Percentiles rank a stretch among this genome's conserved stretches.
Evolutionary conservation across 1,140 invertebrate species (phyloP).

Genomic region (Subanguina moxae): DNA sequence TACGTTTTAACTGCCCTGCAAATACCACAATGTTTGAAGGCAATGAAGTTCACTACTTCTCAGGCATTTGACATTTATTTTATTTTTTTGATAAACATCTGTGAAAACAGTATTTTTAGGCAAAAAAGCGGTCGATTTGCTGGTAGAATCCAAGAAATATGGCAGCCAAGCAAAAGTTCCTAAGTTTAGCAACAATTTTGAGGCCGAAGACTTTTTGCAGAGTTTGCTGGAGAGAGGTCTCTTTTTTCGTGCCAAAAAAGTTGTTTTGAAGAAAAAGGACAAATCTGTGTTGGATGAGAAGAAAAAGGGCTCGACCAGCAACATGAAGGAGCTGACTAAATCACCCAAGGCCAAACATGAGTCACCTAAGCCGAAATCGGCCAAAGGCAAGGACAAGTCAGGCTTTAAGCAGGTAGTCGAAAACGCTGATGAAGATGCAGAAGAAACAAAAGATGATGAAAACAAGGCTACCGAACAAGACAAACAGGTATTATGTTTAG

Average conservation of each 20-base stretch:
- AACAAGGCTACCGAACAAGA: constrained; percentile 34
- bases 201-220: constrained; percentile 75
- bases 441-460: constrained; percentile 19
- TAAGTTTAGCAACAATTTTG: constrained; percentile 75
- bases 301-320: constrained; percentile 53
- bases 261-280: constrained; percentile 61
- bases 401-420: neutral
- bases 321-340: constrained; percentile 56
- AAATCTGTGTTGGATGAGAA: constrained; percentile 82
- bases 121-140: constrained; percentile 79
- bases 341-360: constrained; percentile 53
- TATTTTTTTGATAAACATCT: neutral
- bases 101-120: constrained; percentile 52
- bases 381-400: constrained; percentile 12
- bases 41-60: constrained; percentile 93
- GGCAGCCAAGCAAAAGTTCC: constrained; percentile 70
- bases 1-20: constrained; percentile 82
- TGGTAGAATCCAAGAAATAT: constrained; percentile 88
- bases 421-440: neutral
- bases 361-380: constrained; percentile 60
- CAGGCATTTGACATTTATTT: constrained; percentile 65
- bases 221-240: constrained; percentile 60
- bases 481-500: constrained; percentile 7
- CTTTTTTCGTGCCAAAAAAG: constrained; percentile 52
- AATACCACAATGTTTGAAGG: constrained; percentile 91